Base-by-base conservation (phyloP, 2,888 invertebrate genomes). In the Imbricaverruca yamaguchii region DNA sequence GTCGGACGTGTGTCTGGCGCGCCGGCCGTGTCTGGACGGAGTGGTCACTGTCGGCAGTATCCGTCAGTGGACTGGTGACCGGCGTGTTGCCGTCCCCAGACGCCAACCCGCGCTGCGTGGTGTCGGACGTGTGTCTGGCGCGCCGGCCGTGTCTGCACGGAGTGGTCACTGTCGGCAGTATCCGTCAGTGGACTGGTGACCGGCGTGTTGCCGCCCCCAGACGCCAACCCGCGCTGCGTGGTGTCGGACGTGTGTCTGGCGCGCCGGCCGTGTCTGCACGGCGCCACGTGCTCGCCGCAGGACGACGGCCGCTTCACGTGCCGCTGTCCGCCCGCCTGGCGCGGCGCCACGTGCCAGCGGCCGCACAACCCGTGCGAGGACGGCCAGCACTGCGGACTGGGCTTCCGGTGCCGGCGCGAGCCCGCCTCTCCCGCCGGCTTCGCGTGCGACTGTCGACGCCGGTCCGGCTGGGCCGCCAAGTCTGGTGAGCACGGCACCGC, bases 401-500 rank as follows among this genome's bases (percentile, higher is more conserved):
- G 78, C n/a, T 78, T 56, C 23, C 1, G 12, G 21, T 78, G 78
- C 25, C 23, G 56, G 6, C 78, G 78, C 13, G 23, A 78, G 13
- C 23, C 57, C 13, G 23, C 57, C n/a, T 57, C 56, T 4, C 13
- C 23, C 1, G 78, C 78, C 13, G 78, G 78, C 21, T 78, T 13
- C 23, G 23, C 56, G 23, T 78, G 78, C 57, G 15, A 78, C 78
- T 78, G 78, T 9, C 57, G 57, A 6, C 10, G 23, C 10, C 18
- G 78, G 4, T 57, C 57, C 78, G 78, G 78, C 78, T 78, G 78
- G 78, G 78, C 13, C 13, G n/a, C 78, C 56, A 78, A 56, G 15
- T 78, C 74, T 13, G 74, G 74, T 74, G 74, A 39, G 74, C 23
- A 8, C 4, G 39, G 39, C 39, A 39, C 39, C 2, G 39, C 39